These are phyloP conservation scores for Belgica antarctica DNA, from an alignment of 2,888 invertebrate genomes.

Conservation along the genomic window DNA sequence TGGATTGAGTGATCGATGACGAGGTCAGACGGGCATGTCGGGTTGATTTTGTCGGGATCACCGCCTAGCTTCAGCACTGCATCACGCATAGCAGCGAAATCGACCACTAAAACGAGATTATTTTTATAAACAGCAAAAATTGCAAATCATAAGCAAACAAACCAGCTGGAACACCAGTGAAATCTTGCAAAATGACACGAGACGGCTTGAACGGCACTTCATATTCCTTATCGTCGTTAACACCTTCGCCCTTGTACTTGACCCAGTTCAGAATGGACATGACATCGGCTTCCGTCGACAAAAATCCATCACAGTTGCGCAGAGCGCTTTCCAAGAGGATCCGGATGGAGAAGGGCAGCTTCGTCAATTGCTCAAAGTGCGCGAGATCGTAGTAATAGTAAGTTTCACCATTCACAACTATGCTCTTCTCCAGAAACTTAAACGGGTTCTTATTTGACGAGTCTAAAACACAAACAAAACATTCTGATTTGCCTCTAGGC, in stretches of 20 bases:
- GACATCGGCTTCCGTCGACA: slow-evolving; percentile 81
- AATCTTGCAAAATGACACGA: slow-evolving; percentile 87
- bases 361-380: slow-evolving; percentile 74
- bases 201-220: slow-evolving; percentile 97
- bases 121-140: neutral
- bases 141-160: neutral
- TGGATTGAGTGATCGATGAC: slow-evolving; percentile 99
- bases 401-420: slow-evolving; percentile 61
- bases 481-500: no score
- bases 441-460: slow-evolving; percentile 63
- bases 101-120: slow-evolving; percentile 70
- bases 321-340: slow-evolving; percentile 93
- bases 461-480: no score
- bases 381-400: slow-evolving; percentile 79
- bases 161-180: slow-evolving; percentile 93
- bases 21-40: slow-evolving; percentile 93
- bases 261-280: slow-evolving; percentile 87
- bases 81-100: slow-evolving; percentile 98
- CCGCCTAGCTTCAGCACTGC: slow-evolving; percentile 84
- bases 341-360: slow-evolving; percentile 87
- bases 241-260: slow-evolving; percentile 52
- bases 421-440: slow-evolving; percentile 60
- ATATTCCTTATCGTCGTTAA: slow-evolving; percentile 59
- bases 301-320: slow-evolving; percentile 94
- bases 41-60: slow-evolving; percentile 91